These are phyloP conservation scores for Pogonocichla stellata DNA, from an alignment of 2,113 vertebrate species.

Conservation along the genomic window DNA sequence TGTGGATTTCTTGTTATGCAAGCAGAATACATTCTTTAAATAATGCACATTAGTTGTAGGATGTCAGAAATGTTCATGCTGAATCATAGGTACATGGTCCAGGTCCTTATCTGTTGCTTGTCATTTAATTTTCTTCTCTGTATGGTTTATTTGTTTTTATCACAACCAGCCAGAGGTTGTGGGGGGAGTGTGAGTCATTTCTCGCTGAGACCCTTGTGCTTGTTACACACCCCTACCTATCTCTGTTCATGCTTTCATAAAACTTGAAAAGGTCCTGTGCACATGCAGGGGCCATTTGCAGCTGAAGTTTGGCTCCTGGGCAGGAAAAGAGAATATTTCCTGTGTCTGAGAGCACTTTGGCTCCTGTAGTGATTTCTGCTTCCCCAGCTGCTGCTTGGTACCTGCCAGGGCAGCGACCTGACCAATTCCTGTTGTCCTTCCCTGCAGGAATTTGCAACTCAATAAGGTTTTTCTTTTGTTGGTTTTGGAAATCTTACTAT, in stretches of 20 bases:
- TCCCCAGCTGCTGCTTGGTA: not conserved
- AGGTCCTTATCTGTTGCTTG: not conserved
- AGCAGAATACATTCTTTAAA: not conserved
- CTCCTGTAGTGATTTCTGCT: not conserved
- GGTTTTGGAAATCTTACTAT: not conserved
- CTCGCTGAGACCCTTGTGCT: not conserved
- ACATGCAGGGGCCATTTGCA: not conserved
- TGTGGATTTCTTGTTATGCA: not conserved
- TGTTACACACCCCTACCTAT: not conserved
- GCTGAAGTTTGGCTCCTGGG: not conserved
- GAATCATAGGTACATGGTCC: not conserved
- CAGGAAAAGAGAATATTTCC: not conserved
- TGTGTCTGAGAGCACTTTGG: not conserved
- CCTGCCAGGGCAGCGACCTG: accelerated
- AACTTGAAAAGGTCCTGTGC: not conserved
- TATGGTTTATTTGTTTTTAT: not conserved
- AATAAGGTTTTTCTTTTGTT: not conserved
- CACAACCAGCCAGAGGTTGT: not conserved
- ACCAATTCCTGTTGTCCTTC: not conserved
- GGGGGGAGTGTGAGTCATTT: not conserved
- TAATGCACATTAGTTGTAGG: not conserved
- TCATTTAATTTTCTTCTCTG: not conserved
- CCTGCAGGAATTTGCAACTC: not conserved
- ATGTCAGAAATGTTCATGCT: not conserved
- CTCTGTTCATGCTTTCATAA: not conserved